Evolutionary conservation across 2,113 vertebrate species (phyloP).

Genomic region (Chlamydotis undulata): DNA sequence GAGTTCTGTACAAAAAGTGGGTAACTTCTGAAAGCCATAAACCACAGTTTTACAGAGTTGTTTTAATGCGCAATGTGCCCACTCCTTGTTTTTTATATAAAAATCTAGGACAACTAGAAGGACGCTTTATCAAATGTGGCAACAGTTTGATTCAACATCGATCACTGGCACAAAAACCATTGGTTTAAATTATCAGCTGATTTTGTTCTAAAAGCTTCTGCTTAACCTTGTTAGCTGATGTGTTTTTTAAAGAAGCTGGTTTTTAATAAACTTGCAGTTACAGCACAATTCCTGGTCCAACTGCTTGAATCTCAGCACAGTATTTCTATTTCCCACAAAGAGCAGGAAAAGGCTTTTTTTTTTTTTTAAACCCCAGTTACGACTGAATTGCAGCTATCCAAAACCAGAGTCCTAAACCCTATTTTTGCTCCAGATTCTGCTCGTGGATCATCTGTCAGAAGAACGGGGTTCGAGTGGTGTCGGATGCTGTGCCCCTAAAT

Average conservation of each 20-base stretch:
- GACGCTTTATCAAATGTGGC: not conserved
- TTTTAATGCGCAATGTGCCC: not conserved
- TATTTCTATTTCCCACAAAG: not conserved
- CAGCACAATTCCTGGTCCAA: not conserved
- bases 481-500: not conserved
- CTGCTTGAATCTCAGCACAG: fast-evolving
- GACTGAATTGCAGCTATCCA: not conserved
- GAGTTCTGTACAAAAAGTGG: not conserved
- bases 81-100: not conserved
- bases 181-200: not conserved
- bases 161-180: not conserved
- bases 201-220: not conserved
- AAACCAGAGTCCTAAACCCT: not conserved
- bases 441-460: too few species aligned
- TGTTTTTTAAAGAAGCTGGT: not conserved
- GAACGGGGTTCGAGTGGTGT: not conserved
- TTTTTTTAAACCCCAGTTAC: not conserved
- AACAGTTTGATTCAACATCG: not conserved
- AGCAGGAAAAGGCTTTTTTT: not conserved
- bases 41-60: not conserved
- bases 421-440: not conserved
- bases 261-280: not conserved
- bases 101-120: not conserved
- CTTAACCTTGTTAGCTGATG: not conserved
- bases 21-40: not conserved